A percentile compares a stretch with the other conserved stretches of the same genome.
Conservation (phyloP, 2,113 vertebrate genomes). For the Xyliphius kryptos region DNA sequence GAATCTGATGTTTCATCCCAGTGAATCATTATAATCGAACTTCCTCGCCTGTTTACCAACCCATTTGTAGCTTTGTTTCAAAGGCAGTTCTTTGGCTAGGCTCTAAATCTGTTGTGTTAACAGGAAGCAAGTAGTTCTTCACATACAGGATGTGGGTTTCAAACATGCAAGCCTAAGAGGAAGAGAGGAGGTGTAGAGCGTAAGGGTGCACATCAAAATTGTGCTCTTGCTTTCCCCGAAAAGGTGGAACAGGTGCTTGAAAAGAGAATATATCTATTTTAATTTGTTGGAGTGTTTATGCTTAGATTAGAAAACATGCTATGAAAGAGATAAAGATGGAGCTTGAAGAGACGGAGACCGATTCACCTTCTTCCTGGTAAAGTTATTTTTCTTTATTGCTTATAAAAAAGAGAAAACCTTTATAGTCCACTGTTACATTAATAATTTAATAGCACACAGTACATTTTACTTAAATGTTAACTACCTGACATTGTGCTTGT, state of each 20-base stretch:
- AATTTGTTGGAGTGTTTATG: constrained; percentile 2
- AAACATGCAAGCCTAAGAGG: constrained; percentile 39
- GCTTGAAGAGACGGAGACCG: constrained; percentile 50
- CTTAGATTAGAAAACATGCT: constrained; percentile 41
- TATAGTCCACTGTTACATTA: background rate
- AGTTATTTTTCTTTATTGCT: constrained; percentile 1
- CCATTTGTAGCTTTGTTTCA: background rate
- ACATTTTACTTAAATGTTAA: no score
- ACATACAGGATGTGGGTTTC: constrained; percentile 68
- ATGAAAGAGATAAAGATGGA: constrained; percentile 58
- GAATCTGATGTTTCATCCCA: background rate
- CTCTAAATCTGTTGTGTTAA: constrained; percentile 30
- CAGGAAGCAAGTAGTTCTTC: constrained; percentile 47
- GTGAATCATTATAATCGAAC: constrained; percentile 13
- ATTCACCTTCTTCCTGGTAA: constrained; percentile 61
- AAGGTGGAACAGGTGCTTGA: constrained; percentile 38
- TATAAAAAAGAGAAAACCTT: background rate
- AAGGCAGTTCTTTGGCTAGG: background rate
- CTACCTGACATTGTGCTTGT: no score
- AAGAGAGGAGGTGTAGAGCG: constrained; percentile 57
- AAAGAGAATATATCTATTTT: background rate
- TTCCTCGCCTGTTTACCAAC: constrained; percentile 5
- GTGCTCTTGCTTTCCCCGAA: constrained; percentile 33
- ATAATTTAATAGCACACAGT: no score
- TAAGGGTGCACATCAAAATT: constrained; percentile 45